Evolutionary conservation across 2,113 vertebrate genomes (phyloP), one percentile per base, ranked within the genome.

Genomic region (Micronycteris hirsuta): DNA sequence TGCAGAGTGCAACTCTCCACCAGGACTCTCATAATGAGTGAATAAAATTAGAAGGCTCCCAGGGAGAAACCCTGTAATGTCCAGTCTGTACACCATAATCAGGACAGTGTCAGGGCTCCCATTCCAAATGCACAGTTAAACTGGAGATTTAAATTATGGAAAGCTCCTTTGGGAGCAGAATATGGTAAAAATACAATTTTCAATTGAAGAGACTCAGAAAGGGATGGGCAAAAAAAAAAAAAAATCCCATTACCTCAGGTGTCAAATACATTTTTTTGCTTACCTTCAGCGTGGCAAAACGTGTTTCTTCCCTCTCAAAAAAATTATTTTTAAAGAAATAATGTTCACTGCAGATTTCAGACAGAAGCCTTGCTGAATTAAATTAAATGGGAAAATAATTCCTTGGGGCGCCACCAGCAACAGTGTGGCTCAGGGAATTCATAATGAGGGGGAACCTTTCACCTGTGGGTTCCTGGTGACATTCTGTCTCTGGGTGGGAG

Each of bases 181-280:
- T 81, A 71, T 4, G 52, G 68, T 93, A 96, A 94, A 97, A 97
- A 93, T 87, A 89, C 33, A 94, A 86, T 96, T 95, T 96, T 82
- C 86, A 90, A 63, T 52, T 49, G 94, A 83, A 70, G 41, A 56
- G 73, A 96, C 86, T 95, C 86, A 92, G 91, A 93, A 95, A 84
- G 7, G 28, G 52, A 84, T 76, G n/a, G 14, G 5, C 13, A 16
- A 92, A 70, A 95, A 77, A 84, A 70, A 95, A 77, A 84, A 26
- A 63, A 31, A 71, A 85, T 71, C 58, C 82, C 84, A 96, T 96
- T 91, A 97, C 65, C 68, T 84, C 65, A 93, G 86, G 80, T 96
- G 93, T 96, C 97, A 96, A 94, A 97, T 87, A 73, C 78, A 95
- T 89, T 93, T 97, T 80, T 97, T 97, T 96, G 95, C 95, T 96